phyloP scores from a whole-genome alignment of 2,888 invertebrate species.

The Agriopis marginaria region DNA sequence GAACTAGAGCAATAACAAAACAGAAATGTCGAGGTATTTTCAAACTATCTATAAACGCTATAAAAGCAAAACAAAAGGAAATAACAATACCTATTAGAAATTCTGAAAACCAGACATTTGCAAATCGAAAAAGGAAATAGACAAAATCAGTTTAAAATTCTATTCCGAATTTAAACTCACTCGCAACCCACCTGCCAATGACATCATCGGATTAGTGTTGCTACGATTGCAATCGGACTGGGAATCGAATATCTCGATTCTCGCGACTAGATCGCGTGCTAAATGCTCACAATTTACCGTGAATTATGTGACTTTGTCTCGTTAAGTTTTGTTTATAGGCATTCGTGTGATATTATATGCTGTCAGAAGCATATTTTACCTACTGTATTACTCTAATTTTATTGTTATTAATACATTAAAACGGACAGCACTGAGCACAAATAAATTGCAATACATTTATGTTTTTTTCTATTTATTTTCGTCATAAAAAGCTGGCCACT shows the following conservation, averaged over 20 bases:
- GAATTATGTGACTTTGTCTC: slow-evolving; percentile 78
- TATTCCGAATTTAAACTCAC: slow-evolving; percentile 55
- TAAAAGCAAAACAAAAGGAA: background rate
- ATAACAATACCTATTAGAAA: background rate
- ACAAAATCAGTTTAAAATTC: slow-evolving; percentile 49
- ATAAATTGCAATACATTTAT: slow-evolving; percentile 28
- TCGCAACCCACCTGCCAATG: slow-evolving; percentile 59
- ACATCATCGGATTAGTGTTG: slow-evolving; percentile 66
- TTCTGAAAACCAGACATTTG: slow-evolving; percentile 32
- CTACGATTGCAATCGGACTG: slow-evolving; percentile 57
- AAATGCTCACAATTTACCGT: slow-evolving; percentile 75
- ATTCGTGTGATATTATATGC: slow-evolving; percentile 67
- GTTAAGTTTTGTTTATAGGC: slow-evolving; percentile 77
- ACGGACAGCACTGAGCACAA: slow-evolving; percentile 30
- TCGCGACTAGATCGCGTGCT: slow-evolving; percentile 73
- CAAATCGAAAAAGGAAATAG: slow-evolving; percentile 49
- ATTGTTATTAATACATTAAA: slow-evolving; percentile 50
- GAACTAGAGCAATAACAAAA: background rate
- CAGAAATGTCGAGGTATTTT: background rate
- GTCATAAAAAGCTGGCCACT: slow-evolving; percentile 9
- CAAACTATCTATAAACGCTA: background rate
- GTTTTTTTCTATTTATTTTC: slow-evolving; percentile 16
- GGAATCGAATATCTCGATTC: slow-evolving; percentile 60
- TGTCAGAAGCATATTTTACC: slow-evolving; percentile 57
- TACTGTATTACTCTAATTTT: slow-evolving; percentile 49